Evolutionary conservation across 2,888 invertebrate genomes (phyloP).

Genomic region (Notodonta dromedarius): DNA sequence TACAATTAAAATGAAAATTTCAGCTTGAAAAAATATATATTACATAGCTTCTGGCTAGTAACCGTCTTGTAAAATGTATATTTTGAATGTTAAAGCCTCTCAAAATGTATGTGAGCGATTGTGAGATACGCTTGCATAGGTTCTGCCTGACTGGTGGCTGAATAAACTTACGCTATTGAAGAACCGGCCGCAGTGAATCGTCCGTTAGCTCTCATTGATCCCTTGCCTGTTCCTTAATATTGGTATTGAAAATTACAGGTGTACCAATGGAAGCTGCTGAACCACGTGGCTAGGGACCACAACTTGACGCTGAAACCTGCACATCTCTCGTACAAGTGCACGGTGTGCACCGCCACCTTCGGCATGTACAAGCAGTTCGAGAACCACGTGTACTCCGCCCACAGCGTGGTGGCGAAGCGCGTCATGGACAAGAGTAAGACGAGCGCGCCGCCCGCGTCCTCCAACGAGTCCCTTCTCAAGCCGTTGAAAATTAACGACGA

Average conservation of each 20-base stretch:
- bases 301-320: constrained; percentile 96
- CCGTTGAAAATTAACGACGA: constrained; percentile 95
- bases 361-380: constrained; percentile 98
- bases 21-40: too few species aligned
- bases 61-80: too few species aligned
- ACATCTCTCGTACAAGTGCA: constrained; percentile 97
- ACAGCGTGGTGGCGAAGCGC: constrained; percentile 94
- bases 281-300: constrained; percentile 96
- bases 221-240: neutral
- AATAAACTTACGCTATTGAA: too few species aligned
- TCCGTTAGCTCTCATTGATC: neutral
- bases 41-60: too few species aligned
- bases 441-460: constrained; percentile 45
- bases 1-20: too few species aligned
- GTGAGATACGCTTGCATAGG: too few species aligned
- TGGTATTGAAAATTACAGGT: constrained; percentile 83
- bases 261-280: constrained; percentile 96
- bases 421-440: constrained; percentile 70
- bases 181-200: too few species aligned
- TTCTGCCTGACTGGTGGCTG: too few species aligned
- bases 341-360: constrained; percentile 97
- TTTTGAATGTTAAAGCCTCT: too few species aligned
- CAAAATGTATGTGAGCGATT: too few species aligned
- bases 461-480: constrained; percentile 81
- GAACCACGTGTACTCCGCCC: constrained; percentile 96